Conservation (phyloP, 2,888 invertebrate species). For the Patella caerulea region DNA sequence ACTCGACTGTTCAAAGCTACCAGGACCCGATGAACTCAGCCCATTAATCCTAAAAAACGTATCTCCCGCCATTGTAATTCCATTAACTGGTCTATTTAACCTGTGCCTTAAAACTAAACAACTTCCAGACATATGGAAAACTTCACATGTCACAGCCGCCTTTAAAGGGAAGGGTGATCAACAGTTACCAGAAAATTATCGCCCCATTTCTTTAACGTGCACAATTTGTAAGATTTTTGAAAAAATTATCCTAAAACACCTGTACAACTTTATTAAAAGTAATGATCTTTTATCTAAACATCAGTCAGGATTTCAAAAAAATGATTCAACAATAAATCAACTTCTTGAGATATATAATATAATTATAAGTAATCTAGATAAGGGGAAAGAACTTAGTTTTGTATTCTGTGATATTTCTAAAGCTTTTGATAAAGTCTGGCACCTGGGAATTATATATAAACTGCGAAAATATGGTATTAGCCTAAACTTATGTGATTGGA, state of each 20-base stretch:
- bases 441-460: constrained; percentile 14
- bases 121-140: background rate
- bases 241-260: background rate
- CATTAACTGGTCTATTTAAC: background rate
- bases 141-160: background rate
- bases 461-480: constrained; percentile 3
- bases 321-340: background rate
- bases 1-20: background rate
- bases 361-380: background rate
- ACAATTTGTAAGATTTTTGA: background rate
- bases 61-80: background rate
- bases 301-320: background rate
- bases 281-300: background rate
- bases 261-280: background rate
- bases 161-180: background rate
- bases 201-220: background rate
- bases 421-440: constrained; percentile 20
- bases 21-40: background rate
- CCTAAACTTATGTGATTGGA: background rate
- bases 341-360: too few species aligned
- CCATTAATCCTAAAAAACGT: background rate
- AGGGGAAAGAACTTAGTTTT: constrained; percentile 3
- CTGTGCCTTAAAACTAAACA: background rate
- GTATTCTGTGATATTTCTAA: constrained; percentile 19
- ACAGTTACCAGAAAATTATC: background rate